A percentile compares a stretch with the other conserved stretches of the same genome.
Evolutionary conservation across 1,140 invertebrate genomes (phyloP).

Genomic region (Onthophagus taurus): DNA sequence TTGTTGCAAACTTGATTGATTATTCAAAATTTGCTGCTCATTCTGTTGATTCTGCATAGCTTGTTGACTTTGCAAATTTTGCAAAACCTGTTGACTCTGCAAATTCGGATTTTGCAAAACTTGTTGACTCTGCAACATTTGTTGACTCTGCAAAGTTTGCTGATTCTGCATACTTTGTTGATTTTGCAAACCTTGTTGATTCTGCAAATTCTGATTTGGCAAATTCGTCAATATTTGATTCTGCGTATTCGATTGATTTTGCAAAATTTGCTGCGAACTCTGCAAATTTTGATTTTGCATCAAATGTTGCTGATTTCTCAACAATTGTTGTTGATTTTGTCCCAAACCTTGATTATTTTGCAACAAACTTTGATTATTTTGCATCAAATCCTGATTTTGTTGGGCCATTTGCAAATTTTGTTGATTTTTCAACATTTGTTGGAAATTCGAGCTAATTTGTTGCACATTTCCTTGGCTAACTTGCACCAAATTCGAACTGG

Average conservation of each 20-base stretch:
- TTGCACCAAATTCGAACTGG: too few species aligned
- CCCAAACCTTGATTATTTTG: conserved; percentile 1
- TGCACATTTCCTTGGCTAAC: too few species aligned
- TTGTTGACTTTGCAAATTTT: conserved; percentile 20
- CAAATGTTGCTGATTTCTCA: conserved; percentile 8
- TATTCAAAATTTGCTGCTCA: conserved; percentile 20
- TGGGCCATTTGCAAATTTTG: conserved; percentile 13
- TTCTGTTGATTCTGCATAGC: conserved; percentile 9
- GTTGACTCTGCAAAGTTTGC: conserved; percentile 21
- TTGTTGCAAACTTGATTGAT: too few species aligned
- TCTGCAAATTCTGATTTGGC: conserved; percentile 7
- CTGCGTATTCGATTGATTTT: conserved; percentile 22
- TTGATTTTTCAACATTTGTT: conserved; percentile 23
- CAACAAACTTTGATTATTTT: too few species aligned
- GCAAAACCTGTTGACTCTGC: conserved; percentile 27
- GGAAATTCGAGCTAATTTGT: too few species aligned
- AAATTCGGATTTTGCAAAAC: too few species aligned
- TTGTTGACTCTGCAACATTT: conserved; percentile 28
- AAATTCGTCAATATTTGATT: conserved; percentile 29
- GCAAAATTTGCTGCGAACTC: conserved; percentile 17
- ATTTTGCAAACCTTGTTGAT: conserved; percentile 15
- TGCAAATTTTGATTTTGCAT: conserved; percentile 2
- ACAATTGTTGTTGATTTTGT: conserved; percentile 12
- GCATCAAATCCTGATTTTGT: too few species aligned
- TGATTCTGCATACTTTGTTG: conserved; percentile 11